These are phyloP conservation scores for Rhodeus uyekii DNA, from an alignment of 2,797 vertebrate genomes.

Conservation along the genomic window DNA sequence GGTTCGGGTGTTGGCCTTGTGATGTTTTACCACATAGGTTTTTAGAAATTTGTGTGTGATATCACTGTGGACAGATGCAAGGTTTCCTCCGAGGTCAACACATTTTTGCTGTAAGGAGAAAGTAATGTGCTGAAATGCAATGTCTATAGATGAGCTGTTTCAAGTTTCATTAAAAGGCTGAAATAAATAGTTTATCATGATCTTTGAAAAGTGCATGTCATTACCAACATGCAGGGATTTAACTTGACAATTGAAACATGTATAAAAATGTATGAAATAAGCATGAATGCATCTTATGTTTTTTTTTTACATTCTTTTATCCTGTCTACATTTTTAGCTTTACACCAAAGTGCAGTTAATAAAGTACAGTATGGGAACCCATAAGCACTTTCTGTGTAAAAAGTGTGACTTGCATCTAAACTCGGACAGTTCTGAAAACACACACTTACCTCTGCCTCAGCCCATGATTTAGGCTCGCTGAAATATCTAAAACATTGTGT, in stretches of 20 bases:
- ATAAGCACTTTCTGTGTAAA: background rate
- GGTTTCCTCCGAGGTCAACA: slow-evolving; percentile 25
- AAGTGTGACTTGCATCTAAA: background rate
- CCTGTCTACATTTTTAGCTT: background rate
- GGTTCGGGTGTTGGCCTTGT: background rate
- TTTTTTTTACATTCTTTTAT: background rate
- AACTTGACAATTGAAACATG: background rate
- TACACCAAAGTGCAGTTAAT: background rate
- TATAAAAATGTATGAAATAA: too few species aligned
- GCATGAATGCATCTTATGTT: background rate
- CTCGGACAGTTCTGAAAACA: background rate
- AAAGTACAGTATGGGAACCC: background rate
- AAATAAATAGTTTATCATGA: background rate
- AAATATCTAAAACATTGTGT: slow-evolving; percentile 41
- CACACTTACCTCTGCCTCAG: slow-evolving; percentile 39
- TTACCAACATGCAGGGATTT: background rate
- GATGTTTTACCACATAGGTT: background rate
- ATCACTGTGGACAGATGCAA: slow-evolving; percentile 26
- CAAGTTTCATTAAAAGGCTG: too few species aligned
- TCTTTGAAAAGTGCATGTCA: background rate
- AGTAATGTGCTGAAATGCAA: too few species aligned
- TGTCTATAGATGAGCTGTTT: too few species aligned
- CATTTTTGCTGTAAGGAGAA: slow-evolving; percentile 17
- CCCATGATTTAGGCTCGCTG: background rate
- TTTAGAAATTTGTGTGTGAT: background rate